Conservation (phyloP, 2,888 invertebrate genomes). For the Erannis defoliaria region DNA sequence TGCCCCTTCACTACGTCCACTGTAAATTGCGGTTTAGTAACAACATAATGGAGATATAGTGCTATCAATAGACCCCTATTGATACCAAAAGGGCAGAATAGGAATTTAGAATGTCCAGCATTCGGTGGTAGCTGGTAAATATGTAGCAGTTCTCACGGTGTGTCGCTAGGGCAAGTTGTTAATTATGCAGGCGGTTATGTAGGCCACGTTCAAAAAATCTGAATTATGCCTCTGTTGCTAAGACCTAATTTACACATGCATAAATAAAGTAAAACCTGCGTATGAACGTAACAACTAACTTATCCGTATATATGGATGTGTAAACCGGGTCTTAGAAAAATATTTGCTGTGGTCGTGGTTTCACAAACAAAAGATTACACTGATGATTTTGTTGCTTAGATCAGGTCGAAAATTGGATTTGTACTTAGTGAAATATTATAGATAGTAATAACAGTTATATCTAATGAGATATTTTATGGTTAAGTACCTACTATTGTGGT, state of each 20-base stretch:
- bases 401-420: no score
- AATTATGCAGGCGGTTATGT: constrained; percentile 14
- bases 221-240: not conserved
- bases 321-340: no score
- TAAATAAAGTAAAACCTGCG: no score
- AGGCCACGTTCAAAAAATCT: constrained; percentile 1
- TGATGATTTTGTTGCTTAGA: no score
- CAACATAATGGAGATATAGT: constrained; percentile 29
- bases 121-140: constrained; percentile 31
- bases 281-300: no score
- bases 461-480: no score
- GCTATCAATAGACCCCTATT: constrained; percentile 23
- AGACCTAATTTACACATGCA: not conserved
- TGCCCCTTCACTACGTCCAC: not conserved
- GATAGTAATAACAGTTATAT: no score
- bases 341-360: no score
- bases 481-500: no score
- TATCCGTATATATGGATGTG: no score
- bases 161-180: constrained; percentile 8
- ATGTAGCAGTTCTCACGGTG: constrained; percentile 29
- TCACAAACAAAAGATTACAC: no score
- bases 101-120: constrained; percentile 36
- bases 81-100: constrained; percentile 45
- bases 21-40: constrained; percentile 9
- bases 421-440: no score